These are phyloP conservation scores for Neuroterus valhalla DNA, from an alignment of 1,140 invertebrate species.

Conservation along the genomic window DNA sequence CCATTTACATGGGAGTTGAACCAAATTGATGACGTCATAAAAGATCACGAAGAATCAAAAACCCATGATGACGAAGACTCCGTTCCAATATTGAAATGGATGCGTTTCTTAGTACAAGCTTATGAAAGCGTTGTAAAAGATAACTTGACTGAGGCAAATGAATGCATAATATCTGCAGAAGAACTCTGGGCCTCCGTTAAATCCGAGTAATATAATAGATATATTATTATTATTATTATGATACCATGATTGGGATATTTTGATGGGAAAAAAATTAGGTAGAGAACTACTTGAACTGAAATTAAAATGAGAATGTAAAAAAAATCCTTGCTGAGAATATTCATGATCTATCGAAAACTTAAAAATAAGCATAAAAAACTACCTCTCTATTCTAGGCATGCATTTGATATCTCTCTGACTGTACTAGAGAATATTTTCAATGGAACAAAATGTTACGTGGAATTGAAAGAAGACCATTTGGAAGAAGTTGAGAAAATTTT, in stretches of 20 bases:
- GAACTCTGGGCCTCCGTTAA: background rate
- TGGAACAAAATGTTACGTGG: background rate
- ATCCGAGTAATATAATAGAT: background rate
- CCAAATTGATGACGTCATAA: background rate
- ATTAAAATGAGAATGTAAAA: too few relatives aligned
- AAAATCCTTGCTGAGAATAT: background rate
- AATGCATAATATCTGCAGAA: background rate
- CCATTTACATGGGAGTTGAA: conserved; percentile 8
- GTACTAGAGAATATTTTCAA: conserved; percentile 4
- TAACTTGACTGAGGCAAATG: background rate
- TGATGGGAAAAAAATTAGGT: background rate
- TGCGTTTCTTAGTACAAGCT: background rate
- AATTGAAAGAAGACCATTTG: background rate
- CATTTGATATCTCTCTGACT: background rate
- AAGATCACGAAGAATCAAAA: background rate
- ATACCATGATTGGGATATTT: background rate
- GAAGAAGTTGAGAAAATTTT: background rate
- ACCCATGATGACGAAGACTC: conserved; percentile 1
- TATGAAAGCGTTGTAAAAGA: background rate
- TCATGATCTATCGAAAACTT: background rate
- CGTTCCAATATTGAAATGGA: conserved; percentile 12
- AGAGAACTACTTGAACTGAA: background rate
- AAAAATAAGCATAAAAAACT: background rate
- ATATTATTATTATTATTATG: background rate
- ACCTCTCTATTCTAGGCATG: background rate